These are phyloP conservation scores for Nycteola revayana DNA, from an alignment of 2,888 invertebrate genomes.

Conservation along the genomic window DNA sequence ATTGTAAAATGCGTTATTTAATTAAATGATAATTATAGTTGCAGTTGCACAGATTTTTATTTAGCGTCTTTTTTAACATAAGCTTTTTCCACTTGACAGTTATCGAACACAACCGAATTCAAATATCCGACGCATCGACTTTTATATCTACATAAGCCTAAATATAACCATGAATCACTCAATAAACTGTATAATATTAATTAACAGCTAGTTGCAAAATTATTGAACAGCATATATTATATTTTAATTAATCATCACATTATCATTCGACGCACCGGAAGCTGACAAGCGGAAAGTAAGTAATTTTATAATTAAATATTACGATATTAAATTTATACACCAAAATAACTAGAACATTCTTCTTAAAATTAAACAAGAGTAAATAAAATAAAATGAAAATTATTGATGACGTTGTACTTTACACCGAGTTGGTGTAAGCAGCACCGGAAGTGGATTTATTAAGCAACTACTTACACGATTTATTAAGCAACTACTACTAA, in stretches of 20 bases:
- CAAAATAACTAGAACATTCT: constrained; percentile 3
- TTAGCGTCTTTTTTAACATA: too few relatives aligned
- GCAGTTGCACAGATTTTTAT: too few relatives aligned
- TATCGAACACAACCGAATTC: constrained; percentile 3
- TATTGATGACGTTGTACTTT: constrained; percentile 1
- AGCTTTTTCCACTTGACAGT: neutral
- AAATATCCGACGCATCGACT: constrained; percentile 3
- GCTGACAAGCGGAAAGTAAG: constrained; percentile 3
- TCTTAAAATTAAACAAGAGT: constrained; percentile 2
- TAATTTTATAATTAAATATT: constrained; percentile 3
- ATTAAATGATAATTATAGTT: too few relatives aligned
- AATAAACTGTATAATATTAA: constrained; percentile 3
- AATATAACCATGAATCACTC: constrained; percentile 2
- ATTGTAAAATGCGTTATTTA: too few relatives aligned
- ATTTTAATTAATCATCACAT: constrained; percentile 3
- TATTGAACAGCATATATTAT: constrained; percentile 2
- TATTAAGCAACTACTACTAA: too few relatives aligned
- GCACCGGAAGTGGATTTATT: too few relatives aligned
- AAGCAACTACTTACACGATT: too few relatives aligned
- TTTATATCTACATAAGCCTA: constrained; percentile 2
- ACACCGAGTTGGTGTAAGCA: too few relatives aligned
- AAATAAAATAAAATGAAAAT: constrained; percentile 2
- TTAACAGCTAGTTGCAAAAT: constrained; percentile 2
- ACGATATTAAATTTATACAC: constrained; percentile 2
- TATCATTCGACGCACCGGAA: constrained; percentile 2